Conservation (phyloP, 1,140 invertebrate genomes). For the Physella acuta region DNA sequence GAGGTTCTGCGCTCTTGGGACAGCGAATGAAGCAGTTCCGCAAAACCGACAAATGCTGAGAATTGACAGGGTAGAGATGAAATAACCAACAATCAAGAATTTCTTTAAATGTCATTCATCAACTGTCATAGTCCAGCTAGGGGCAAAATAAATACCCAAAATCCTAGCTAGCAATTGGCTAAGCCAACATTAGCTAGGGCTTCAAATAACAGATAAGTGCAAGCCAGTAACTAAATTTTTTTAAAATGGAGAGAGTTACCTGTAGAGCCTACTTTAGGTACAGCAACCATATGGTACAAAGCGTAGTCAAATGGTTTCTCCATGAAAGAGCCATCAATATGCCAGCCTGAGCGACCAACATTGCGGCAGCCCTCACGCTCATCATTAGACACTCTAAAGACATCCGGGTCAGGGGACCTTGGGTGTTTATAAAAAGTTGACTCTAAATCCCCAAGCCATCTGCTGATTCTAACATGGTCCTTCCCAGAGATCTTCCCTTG, state of each 20-base stretch:
- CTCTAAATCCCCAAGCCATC: constrained; percentile 63
- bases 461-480: constrained; percentile 62
- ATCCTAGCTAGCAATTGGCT: too few species aligned
- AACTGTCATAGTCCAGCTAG: too few species aligned
- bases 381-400: constrained; percentile 63
- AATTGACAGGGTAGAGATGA: too few species aligned
- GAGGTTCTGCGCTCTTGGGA: constrained; percentile 42
- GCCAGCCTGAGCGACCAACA: constrained; percentile 64
- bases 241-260: too few species aligned
- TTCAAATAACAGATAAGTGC: too few species aligned
- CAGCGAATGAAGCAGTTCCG: constrained; percentile 59
- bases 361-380: constrained; percentile 61
- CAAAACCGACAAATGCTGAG: constrained; percentile 60
- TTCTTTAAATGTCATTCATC: too few species aligned
- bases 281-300: constrained; percentile 60
- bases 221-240: too few species aligned
- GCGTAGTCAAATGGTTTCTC: constrained; percentile 60
- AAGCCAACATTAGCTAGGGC: too few species aligned
- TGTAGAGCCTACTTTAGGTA: constrained; percentile 59
- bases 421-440: constrained; percentile 64
- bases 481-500: constrained; percentile 60
- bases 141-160: too few species aligned
- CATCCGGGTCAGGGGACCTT: constrained; percentile 62
- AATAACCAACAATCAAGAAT: too few species aligned
- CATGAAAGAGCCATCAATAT: constrained; percentile 64